Percentiles rank a stretch among this genome's conserved stretches.
Conservation (phyloP, 2,797 vertebrate species). For the Enteromius afrohamiltoni region DNA sequence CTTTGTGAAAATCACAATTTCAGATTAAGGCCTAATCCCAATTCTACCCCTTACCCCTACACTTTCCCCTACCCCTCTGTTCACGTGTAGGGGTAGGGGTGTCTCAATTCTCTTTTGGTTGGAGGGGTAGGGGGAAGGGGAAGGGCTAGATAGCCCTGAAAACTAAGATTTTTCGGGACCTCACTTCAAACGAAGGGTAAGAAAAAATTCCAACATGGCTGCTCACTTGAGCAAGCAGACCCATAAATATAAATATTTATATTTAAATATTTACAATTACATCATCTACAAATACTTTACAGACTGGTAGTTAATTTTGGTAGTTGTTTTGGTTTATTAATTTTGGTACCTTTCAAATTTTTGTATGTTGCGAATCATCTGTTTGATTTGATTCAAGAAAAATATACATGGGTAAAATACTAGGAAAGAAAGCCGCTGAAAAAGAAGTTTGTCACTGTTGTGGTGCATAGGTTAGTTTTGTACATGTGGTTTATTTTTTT, state of each 20-base stretch:
- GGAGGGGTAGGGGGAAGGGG: too few species aligned
- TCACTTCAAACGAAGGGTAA: too few species aligned
- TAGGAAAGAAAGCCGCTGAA: not conserved
- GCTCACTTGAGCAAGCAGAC: too few species aligned
- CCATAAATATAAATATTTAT: too few species aligned
- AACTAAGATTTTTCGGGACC: too few species aligned
- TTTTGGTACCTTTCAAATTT: not conserved
- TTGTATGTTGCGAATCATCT: not conserved
- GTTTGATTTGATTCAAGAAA: not conserved
- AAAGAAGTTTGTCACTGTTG: not conserved
- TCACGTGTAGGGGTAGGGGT: too few species aligned
- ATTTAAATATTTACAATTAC: not conserved
- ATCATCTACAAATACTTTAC: not conserved
- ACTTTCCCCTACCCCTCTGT: too few species aligned
- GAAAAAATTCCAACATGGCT: too few species aligned
- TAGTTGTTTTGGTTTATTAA: not conserved
- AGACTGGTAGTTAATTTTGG: too few species aligned
- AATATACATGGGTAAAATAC: not conserved
- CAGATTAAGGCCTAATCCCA: not conserved
- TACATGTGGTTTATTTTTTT: conserved; percentile 6
- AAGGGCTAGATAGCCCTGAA: too few species aligned
- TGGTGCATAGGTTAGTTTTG: not conserved
- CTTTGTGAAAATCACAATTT: not conserved
- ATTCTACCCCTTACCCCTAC: too few species aligned
- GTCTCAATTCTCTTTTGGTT: too few species aligned